Evolutionary conservation across 2,888 invertebrate genomes (phyloP).

Genomic region (Eupithecia inturbata): DNA sequence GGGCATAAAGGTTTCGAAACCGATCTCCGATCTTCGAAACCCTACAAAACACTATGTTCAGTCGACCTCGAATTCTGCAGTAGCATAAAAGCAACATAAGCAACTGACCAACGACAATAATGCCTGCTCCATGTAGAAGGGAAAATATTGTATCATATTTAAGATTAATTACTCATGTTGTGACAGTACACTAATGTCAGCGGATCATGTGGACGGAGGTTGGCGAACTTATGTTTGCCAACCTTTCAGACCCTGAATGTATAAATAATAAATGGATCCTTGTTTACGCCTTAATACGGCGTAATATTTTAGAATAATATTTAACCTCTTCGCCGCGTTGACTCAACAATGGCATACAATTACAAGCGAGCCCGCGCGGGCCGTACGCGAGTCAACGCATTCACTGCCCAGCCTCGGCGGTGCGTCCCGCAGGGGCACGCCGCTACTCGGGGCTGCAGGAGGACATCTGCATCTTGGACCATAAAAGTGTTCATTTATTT

Average conservation of each 20-base stretch:
- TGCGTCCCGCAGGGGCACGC: too few relatives aligned
- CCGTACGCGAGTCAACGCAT: neutral
- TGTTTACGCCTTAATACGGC: constrained; percentile 9
- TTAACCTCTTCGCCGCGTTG: neutral
- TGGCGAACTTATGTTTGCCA: constrained; percentile 55
- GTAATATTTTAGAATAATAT: neutral
- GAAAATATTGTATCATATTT: neutral
- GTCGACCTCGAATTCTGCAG: too few relatives aligned
- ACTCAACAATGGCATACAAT: neutral
- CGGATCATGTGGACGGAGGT: constrained; percentile 68
- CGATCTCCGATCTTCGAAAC: too few relatives aligned
- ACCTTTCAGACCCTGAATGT: constrained; percentile 39
- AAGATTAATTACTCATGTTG: constrained; percentile 50
- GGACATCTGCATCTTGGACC: too few relatives aligned
- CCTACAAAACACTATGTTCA: too few relatives aligned
- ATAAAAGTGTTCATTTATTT: too few relatives aligned
- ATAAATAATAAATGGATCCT: constrained; percentile 13
- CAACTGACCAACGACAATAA: neutral
- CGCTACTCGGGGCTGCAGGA: too few relatives aligned
- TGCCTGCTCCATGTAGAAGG: neutral
- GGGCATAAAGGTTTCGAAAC: too few relatives aligned
- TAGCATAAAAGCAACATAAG: too few relatives aligned
- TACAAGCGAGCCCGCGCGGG: neutral
- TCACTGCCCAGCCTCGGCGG: too few relatives aligned
- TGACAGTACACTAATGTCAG: constrained; percentile 63